Base-by-base conservation (phyloP, 2,888 invertebrate species). In the Poecilus cupreus region DNA sequence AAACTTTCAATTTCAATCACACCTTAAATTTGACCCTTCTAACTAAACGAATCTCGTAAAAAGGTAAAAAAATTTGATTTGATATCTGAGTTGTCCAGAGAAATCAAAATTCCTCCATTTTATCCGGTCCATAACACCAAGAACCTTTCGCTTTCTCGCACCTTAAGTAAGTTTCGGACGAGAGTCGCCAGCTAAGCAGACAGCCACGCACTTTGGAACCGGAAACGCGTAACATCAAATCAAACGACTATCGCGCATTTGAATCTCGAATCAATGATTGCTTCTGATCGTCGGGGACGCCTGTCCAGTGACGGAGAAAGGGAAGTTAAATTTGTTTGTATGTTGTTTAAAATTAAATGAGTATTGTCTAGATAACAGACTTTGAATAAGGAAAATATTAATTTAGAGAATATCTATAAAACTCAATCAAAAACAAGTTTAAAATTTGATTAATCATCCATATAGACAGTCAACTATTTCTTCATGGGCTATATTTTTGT, bases 191-290 rank as follows among this genome's bases (percentile, higher is more conserved):
- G 37, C 20, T 68, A 37, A 68, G 64, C 64, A 68, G 37, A 68
- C 16, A 3, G 18, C 72, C 46, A 46, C 24, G 22, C 72, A 39
- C 13, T n/a, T 16, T 37, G 18, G 37, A 20, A 18, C 37, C 68
- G 39, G 68, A 39, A 68, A 18, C 43, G 68, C 68, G 54, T 68
- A 68, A 49, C 74, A 75, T 75, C 74, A 75, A 75, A 75, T 75
- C 74, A 75, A 75, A 75, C 26, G 51, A 75, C 68, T 75, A 75
- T 75, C 51, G 74, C 26, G 49, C 32, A 51, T 75, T 75, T 75
- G 74, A 75, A 75, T 75, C 51, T 51, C 24, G 74, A 75, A 75
- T 75, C 74, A 51, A 51, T 75, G 74, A 75, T 51, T 75, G 74
- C 51, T 75, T 51, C 10, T 68, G 64, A 64, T 64, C 64, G 64